A percentile compares a stretch with the other conserved stretches of the same genome.
Evolutionary conservation across 2,888 invertebrate genomes (phyloP).

Genomic region (Cylindroiulus punctatus): DNA sequence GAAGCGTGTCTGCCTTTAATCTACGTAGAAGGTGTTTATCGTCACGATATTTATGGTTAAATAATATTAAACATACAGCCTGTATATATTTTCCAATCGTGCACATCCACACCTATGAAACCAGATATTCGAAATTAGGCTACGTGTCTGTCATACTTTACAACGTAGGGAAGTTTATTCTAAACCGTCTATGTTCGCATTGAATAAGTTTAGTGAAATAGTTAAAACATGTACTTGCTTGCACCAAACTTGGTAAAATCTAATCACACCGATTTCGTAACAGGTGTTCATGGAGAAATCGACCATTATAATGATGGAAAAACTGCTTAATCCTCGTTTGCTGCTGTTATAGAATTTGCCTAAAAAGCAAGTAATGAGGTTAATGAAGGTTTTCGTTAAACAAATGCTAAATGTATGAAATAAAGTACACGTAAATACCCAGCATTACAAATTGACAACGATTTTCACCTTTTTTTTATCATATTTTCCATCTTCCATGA

Average conservation of each 20-base stretch:
- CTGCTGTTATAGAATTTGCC: background rate
- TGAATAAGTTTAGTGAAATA: background rate
- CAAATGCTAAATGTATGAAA: too few species aligned
- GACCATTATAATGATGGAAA: background rate
- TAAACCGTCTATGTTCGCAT: background rate
- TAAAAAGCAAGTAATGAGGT: background rate
- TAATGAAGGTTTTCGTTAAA: too few species aligned
- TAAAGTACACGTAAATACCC: too few species aligned
- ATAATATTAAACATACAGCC: background rate
- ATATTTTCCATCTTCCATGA: background rate
- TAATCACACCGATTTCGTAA: too few species aligned
- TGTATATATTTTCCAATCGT: constrained; percentile 12
- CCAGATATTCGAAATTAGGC: background rate
- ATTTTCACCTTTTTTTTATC: too few species aligned
- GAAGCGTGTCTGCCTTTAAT: background rate
- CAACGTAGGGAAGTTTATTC: background rate
- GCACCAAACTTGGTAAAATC: background rate
- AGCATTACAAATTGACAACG: too few species aligned
- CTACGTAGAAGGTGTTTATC: background rate
- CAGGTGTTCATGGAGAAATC: background rate
- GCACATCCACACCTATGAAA: constrained; percentile 29
- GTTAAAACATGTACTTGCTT: background rate
- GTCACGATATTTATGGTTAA: constrained; percentile 19
- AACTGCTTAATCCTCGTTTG: too few species aligned
- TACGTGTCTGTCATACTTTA: background rate